Percentiles rank a stretch among this genome's conserved stretches.
phyloP scores from a whole-genome alignment of 2,888 invertebrate genomes.

The Lysandra coridon region DNA sequence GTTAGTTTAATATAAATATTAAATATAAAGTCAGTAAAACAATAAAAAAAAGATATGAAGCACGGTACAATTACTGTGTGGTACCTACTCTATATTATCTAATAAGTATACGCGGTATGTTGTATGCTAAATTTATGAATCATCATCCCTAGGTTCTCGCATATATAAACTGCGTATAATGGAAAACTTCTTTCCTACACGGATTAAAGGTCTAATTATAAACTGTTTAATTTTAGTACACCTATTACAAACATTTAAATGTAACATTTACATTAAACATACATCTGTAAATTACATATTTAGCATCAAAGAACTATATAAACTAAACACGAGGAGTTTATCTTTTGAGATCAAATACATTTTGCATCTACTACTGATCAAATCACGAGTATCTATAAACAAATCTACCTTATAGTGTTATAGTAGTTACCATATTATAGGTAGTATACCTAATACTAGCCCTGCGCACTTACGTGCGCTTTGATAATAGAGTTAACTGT shows the following conservation, averaged over 20 bases:
- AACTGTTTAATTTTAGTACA: background rate
- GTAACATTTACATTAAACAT: slow-evolving; percentile 35
- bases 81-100: too few relatives aligned
- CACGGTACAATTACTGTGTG: too few relatives aligned
- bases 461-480: too few relatives aligned
- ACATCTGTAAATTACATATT: slow-evolving; percentile 36
- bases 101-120: too few relatives aligned
- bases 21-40: background rate
- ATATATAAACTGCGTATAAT: background rate
- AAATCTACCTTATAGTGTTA: background rate
- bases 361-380: background rate
- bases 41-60: too few relatives aligned
- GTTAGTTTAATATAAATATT: background rate
- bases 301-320: slow-evolving; percentile 37
- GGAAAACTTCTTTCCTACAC: background rate
- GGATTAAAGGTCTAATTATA: background rate
- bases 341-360: slow-evolving; percentile 36
- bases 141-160: too few relatives aligned
- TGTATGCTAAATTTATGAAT: too few relatives aligned
- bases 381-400: background rate
- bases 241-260: slow-evolving; percentile 32
- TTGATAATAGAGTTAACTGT: too few relatives aligned
- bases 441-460: too few relatives aligned
- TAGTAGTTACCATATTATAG: too few relatives aligned
- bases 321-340: slow-evolving; percentile 25